Base-by-base conservation (phyloP, 1,140 invertebrate species). In the Mercenaria mercenaria region DNA sequence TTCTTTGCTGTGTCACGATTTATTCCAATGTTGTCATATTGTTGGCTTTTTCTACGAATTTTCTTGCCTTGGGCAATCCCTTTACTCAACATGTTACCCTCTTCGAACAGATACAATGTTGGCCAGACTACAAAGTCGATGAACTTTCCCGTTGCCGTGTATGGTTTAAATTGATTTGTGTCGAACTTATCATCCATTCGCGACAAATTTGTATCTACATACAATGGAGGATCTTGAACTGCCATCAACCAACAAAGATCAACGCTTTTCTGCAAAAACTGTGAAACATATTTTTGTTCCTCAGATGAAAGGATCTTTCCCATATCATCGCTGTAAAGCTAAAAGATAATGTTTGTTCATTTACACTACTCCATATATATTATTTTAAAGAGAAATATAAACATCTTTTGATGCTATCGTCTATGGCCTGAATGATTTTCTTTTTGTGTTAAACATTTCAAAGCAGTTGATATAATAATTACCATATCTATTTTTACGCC, bases 71-170 rank as follows among this genome's bases (percentile, higher is more conserved):
- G 80, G 18, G 80, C 80, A 41, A 69, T n/a, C 13, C 80, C 80
- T 56, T 83, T 83, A 15, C 3, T 26, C 20, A 83, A 26, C n/a
- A 83, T 0, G 15, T 10, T 10, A 18, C 59, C 80, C 23, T 39
- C 80, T 67, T 67, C 37, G 10, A 20, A 6, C 3, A 83, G 37
- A 41, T 47, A 83, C 34, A 83, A 20, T 43, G 59, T 59, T 26
- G 80, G 80, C 80, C 80, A 83, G n/a, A 83, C 80, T 13, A 83
- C 23, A 52, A 41, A 83, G 20, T 83, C 59, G 39, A 83, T 37
- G 13, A 20, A 43, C 3, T 20, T 41, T 0, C 80, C 80, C 32
- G 32, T 11, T 4, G 4, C 13, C 13, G 41, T 83, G 43, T 83
- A 83, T 1, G 76, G 18, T 80, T 26, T 52, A 43, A 32, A 80